Base-by-base conservation (phyloP, 1,140 invertebrate species). In the Ostrea denselamellosa region DNA sequence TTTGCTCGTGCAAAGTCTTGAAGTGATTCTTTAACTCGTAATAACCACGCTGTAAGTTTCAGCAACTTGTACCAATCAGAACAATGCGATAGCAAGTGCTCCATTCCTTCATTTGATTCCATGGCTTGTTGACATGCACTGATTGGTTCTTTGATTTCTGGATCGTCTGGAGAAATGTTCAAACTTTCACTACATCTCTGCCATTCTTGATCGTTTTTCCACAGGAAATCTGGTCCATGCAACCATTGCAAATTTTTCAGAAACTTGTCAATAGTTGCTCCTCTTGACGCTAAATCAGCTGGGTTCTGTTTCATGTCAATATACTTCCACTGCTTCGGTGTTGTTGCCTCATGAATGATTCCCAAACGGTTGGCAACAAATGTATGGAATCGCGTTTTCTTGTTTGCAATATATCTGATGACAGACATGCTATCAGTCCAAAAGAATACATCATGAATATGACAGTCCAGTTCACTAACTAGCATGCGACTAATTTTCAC, bases 141-240 rank as follows among this genome's bases (percentile, higher is more conserved):
- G 14, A 34, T 22, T 22, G 71, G 44, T 89, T 88, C 34, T 90
- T 87, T 53, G 17, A 14, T n/a, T 68, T 84, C 56, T 62, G 56
- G 56, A n/a, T 44, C 54, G 28, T n/a, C 17, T 22, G 0, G 5
- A 54, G n/a, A 62, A 54, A 34, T n/a, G 44, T 14, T 14, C 28
- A 34, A 44, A 4, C 34, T 85, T 22, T 58, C 54, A 56, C n/a
- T 52, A 52, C 25, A 14, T 22, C 22, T 53, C 22, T 52, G 58
- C 90, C 89, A 90, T 9, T n/a, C 14, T 1, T 4, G 0, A 28
- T 83, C 81, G 9, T 28, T 28, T 84, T 71, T 85, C 86, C 71
- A 87, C n/a, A 90, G 25, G 51, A 91, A 90, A 9, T 89, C 86
- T 9, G 90, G 90, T 51, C 90, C 88, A n/a, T 86, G 58, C 19